These are phyloP conservation scores for Xylota sylvarum DNA, from an alignment of 2,888 invertebrate genomes.

Conservation along the genomic window DNA sequence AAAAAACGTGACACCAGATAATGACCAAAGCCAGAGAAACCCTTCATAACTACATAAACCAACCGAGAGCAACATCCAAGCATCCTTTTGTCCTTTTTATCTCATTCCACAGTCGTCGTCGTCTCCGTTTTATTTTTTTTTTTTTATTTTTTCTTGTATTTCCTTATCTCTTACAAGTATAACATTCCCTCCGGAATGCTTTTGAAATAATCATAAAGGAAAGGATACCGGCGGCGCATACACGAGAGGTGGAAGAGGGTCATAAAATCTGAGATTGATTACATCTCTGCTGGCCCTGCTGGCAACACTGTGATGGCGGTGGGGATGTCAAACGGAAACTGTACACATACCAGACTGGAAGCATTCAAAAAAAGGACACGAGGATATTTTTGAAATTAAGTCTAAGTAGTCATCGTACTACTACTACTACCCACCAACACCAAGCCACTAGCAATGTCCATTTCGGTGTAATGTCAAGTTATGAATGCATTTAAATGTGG, in stretches of 20 bases:
- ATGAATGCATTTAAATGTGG: constrained; percentile 38
- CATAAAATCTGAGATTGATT: constrained; percentile 57
- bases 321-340: constrained; percentile 10
- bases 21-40: constrained; percentile 47
- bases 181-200: constrained; percentile 18
- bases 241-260: not conserved
- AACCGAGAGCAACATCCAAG: not conserved
- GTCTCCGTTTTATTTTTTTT: not conserved
- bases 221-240: not conserved
- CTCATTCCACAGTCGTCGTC: constrained; percentile 14
- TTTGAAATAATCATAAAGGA: constrained; percentile 44
- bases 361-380: not conserved
- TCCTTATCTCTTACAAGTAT: constrained; percentile 4
- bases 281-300: constrained; percentile 22
- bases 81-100: not conserved
- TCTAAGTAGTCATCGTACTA: constrained; percentile 9
- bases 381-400: constrained; percentile 43
- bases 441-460: constrained; percentile 14
- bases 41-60: constrained; percentile 19
- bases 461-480: constrained; percentile 55
- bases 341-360: not conserved
- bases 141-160: constrained; percentile 7
- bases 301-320: constrained; percentile 9
- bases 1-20: constrained; percentile 50
- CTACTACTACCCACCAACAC: not conserved